These are phyloP conservation scores for Luffia ferchaultella DNA, from an alignment of 2,888 invertebrate species.

Conservation along the genomic window DNA sequence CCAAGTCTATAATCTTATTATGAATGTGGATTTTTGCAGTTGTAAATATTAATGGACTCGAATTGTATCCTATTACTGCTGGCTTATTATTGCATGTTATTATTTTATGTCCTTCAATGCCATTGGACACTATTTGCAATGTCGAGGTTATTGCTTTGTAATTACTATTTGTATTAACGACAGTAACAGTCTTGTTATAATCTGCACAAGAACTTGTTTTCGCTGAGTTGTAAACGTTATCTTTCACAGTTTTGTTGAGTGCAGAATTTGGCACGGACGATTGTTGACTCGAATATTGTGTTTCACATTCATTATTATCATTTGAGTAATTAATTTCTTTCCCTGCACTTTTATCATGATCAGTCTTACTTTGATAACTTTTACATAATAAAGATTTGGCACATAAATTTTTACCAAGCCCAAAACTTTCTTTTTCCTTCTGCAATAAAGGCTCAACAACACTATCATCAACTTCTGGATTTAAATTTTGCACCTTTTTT, in stretches of 20 bases:
- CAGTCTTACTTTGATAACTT: slow-evolving; percentile 35
- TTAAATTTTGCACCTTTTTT: slow-evolving; percentile 40
- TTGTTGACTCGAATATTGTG: neutral
- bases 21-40: slow-evolving; percentile 57
- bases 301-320: slow-evolving; percentile 3
- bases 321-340: slow-evolving; percentile 9
- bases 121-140: neutral
- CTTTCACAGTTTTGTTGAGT: no score
- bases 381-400: slow-evolving; percentile 45
- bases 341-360: slow-evolving; percentile 24
- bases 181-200: neutral
- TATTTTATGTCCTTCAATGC: slow-evolving; percentile 30
- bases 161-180: neutral
- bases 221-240: neutral
- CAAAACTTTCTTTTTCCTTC: slow-evolving; percentile 35
- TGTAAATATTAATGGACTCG: slow-evolving; percentile 49
- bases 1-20: slow-evolving; percentile 38
- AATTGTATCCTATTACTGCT: slow-evolving; percentile 3
- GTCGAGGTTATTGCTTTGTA: neutral
- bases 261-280: no score
- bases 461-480: slow-evolving; percentile 45
- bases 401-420: slow-evolving; percentile 35
- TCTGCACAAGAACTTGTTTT: neutral
- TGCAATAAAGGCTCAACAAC: slow-evolving; percentile 51
- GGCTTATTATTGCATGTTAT: neutral